Percentiles rank a stretch among this genome's conserved stretches.
phyloP scores from a whole-genome alignment of 2,113 vertebrate genomes.

The Gopherus flavomarginatus region DNA sequence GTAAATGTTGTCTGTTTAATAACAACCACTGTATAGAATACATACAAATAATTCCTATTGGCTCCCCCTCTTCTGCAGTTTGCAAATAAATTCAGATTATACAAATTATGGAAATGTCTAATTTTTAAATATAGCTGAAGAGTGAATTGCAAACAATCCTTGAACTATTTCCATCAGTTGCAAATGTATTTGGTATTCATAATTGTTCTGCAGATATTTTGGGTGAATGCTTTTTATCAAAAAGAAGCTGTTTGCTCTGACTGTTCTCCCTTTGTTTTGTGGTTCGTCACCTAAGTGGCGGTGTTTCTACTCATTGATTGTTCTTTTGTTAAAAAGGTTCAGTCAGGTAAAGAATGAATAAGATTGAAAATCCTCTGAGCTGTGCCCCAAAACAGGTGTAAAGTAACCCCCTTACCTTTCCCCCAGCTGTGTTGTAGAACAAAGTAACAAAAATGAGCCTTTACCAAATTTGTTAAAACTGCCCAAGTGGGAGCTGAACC shows the following conservation, averaged over 20 bases:
- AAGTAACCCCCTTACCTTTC: neutral
- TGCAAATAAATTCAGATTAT: neutral
- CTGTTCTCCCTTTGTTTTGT: neutral
- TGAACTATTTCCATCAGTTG: neutral
- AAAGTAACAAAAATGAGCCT: slow-evolving; percentile 40
- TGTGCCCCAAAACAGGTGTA: neutral
- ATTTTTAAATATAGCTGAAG: neutral
- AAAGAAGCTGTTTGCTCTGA: neutral
- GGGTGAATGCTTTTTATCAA: neutral
- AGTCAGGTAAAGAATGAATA: neutral
- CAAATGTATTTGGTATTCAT: neutral
- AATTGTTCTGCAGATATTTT: neutral
- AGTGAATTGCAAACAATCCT: neutral
- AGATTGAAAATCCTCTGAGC: neutral
- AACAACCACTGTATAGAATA: neutral
- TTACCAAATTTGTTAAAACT: slow-evolving; percentile 11
- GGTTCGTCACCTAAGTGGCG: neutral
- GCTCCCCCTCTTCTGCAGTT: neutral
- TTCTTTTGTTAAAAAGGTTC: neutral
- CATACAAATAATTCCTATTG: neutral
- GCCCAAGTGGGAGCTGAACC: slow-evolving; percentile 2
- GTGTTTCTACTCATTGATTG: neutral
- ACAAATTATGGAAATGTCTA: accelerated
- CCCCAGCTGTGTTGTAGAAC: neutral
- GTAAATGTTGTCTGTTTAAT: neutral